These are phyloP conservation scores for Carcina quercana DNA, from an alignment of 2,888 invertebrate species.

Conservation along the genomic window DNA sequence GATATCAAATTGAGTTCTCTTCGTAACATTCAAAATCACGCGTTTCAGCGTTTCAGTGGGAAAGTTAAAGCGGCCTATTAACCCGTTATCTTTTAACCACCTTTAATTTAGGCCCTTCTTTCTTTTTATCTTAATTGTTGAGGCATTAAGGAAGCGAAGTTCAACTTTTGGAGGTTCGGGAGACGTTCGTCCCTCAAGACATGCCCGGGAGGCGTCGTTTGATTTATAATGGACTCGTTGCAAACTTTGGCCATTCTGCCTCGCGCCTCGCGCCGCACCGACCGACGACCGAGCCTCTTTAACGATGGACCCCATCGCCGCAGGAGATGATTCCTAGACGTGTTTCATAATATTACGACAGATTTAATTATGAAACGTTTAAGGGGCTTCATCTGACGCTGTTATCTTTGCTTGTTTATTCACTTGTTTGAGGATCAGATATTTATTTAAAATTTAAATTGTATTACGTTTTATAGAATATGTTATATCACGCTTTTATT, in stretches of 20 bases:
- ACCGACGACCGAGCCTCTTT: constrained; percentile 69
- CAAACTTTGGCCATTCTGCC: constrained; percentile 70
- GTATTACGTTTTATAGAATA: neutral
- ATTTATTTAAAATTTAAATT: constrained; percentile 21
- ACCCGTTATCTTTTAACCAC: constrained; percentile 72
- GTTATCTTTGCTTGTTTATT: constrained; percentile 52
- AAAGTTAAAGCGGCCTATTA: constrained; percentile 61
- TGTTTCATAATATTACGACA: constrained; percentile 74
- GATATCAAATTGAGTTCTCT: neutral
- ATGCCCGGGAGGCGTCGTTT: constrained; percentile 72
- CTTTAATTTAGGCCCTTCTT: constrained; percentile 70
- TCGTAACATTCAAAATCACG: constrained; percentile 18
- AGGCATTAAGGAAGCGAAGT: constrained; percentile 69
- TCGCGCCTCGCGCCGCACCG: constrained; percentile 38
- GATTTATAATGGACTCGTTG: constrained; percentile 75
- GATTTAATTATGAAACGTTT: constrained; percentile 72
- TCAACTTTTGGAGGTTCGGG: constrained; percentile 61
- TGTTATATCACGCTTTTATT: too few relatives aligned
- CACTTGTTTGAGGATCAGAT: constrained; percentile 27
- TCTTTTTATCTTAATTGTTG: constrained; percentile 75
- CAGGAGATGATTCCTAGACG: constrained; percentile 72
- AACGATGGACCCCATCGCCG: constrained; percentile 69
- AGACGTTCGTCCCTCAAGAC: constrained; percentile 69
- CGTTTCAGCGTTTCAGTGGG: constrained; percentile 29
- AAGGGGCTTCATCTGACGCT: constrained; percentile 54